Evolutionary conservation across 2,113 vertebrate species (phyloP), one percentile per base, ranked within the genome.

Genomic region (Sialia sialis): DNA sequence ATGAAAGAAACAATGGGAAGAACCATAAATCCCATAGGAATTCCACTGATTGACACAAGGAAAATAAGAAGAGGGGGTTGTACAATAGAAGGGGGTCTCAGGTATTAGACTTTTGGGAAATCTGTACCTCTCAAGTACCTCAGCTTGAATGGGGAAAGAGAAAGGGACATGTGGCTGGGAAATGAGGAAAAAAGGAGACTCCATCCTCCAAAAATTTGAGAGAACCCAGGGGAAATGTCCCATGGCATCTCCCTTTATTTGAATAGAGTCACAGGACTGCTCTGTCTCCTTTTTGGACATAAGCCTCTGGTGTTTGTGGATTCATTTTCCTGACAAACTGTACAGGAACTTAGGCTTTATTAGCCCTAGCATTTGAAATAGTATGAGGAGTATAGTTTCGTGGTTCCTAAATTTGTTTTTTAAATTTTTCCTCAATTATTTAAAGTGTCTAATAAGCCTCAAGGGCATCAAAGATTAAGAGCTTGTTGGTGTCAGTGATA

Each of bases 131-230:
- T 51, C 29, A 51, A n/a, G 74, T 39, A 20, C 74, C 34, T 41
- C 58, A 51, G 36, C 13, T 17, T 13, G 14, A 41, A 1, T 51
- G 58, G 36, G 46, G 46, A 63, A 27, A 62, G 13, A 41, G 58
- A 77, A 29, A n/a, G 2, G 8, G 29, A 62, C 8, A 6, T 26
- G 22, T 3, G 2, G 17, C 46, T 1, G 0, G 29, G 36, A 77
- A 77, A 51, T 52, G 2, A 10, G 36, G 46, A 41, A 41, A 21
- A 77, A 22, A 41, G 17, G 75, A 52, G 23, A 5, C 59, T 77
- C 17, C 1, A 1, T n/a, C 13, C 17, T n/a, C 46, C 30, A 20
- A 12, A n/a, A 10, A 17, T 11, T 43, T 22, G 23, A 52, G 59
- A 29, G 11, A 63, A 30, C 15, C 48, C 14, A 22, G 38, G 18